These are phyloP conservation scores for Dione vanillae DNA, from an alignment of 2,888 invertebrate genomes.

Conservation along the genomic window DNA sequence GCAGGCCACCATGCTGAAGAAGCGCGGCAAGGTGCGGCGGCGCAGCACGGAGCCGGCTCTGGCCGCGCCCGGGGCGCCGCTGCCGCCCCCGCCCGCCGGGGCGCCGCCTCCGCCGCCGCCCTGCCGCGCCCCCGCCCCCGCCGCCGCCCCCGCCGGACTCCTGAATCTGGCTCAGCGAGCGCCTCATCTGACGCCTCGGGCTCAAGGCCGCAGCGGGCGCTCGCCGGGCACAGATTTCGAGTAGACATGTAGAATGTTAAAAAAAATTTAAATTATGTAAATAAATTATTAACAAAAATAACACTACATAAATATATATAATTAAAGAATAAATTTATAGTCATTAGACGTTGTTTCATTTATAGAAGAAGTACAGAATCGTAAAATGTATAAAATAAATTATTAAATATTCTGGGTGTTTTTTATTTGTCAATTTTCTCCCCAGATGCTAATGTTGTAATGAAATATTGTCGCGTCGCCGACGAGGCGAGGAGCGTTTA, in stretches of 20 bases:
- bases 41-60: slow-evolving; percentile 93
- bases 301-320: slow-evolving; percentile 50
- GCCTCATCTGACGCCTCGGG: slow-evolving; percentile 86
- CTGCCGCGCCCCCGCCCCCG: slow-evolving; percentile 71
- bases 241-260: slow-evolving; percentile 38
- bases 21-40: slow-evolving; percentile 98
- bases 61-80: slow-evolving; percentile 66
- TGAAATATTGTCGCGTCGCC: slow-evolving; percentile 7
- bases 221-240: slow-evolving; percentile 58
- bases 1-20: slow-evolving; percentile 99
- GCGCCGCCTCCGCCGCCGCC: slow-evolving; percentile 44
- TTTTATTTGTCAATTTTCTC: slow-evolving; percentile 48
- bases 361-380: slow-evolving; percentile 52
- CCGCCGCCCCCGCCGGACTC: slow-evolving; percentile 81
- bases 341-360: slow-evolving; percentile 75
- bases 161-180: slow-evolving; percentile 90
- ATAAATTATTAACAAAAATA: slow-evolving; percentile 63
- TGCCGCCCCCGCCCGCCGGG: slow-evolving; percentile 66
- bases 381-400: slow-evolving; percentile 60
- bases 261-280: slow-evolving; percentile 56
- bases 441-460: slow-evolving; percentile 9
- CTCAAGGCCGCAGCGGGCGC: slow-evolving; percentile 73
- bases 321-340: slow-evolving; percentile 69
- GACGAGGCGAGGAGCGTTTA: slow-evolving; percentile 4
- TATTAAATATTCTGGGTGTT: slow-evolving; percentile 56